These are phyloP conservation scores for Morbakka virulenta DNA, from an alignment of 30 jellyfish, hydroid and myxozoan genomes.

Conservation along the genomic window DNA sequence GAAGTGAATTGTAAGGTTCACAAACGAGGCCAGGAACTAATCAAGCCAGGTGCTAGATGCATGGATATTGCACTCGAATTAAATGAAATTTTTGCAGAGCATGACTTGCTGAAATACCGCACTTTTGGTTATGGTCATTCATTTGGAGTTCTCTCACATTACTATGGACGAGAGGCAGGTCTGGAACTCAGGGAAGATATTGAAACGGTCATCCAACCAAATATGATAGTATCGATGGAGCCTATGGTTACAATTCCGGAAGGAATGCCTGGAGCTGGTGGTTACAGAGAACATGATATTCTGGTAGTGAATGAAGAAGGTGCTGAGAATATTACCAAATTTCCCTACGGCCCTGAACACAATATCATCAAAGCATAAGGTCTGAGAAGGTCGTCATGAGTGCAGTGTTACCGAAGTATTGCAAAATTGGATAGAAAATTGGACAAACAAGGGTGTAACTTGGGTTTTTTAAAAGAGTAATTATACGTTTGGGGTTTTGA, in stretches of 20 bases:
- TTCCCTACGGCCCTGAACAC: slow-evolving; percentile 92
- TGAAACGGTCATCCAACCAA: slow-evolving; percentile 84
- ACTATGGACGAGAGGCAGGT: slow-evolving; percentile 97
- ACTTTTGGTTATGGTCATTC: slow-evolving; percentile 92
- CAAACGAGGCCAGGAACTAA: slow-evolving; percentile 71
- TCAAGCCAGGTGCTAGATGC: slow-evolving; percentile 78
- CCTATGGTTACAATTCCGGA: slow-evolving; percentile 93
- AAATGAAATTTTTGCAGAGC: slow-evolving; percentile 72
- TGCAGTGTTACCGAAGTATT: no score
- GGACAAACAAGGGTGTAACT: no score
- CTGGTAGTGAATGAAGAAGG: slow-evolving; percentile 82
- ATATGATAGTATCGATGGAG: slow-evolving; percentile 92
- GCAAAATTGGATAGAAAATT: no score
- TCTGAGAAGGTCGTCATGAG: no score
- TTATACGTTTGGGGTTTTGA: no score
- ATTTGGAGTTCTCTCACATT: slow-evolving; percentile 78
- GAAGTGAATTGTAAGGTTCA: slow-evolving; percentile 81
- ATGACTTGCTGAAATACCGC: slow-evolving; percentile 67
- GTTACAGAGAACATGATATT: slow-evolving; percentile 88
- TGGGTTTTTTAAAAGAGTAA: no score
- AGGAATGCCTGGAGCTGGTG: slow-evolving; percentile 97
- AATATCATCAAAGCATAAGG: slow-evolving; percentile 65
- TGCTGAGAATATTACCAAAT: slow-evolving; percentile 77
- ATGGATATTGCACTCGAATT: slow-evolving; percentile 81
- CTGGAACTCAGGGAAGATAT: slow-evolving; percentile 87